Base-by-base conservation (phyloP, 2,113 vertebrate species). In the Scomber colias region DNA sequence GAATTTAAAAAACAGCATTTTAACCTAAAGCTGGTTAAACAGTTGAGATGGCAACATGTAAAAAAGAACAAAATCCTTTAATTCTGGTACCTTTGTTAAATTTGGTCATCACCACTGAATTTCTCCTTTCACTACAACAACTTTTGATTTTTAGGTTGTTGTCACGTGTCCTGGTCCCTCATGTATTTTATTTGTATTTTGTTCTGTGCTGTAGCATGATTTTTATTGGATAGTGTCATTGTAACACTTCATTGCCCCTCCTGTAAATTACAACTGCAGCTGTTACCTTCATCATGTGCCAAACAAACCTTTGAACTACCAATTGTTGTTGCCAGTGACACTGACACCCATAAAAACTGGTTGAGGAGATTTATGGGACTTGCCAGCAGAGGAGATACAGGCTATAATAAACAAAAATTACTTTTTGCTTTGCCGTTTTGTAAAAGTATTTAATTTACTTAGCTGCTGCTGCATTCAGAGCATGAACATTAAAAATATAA, bases 401-500 rank as follows among this genome's bases (percentile, higher is more conserved):
- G 50, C 57, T 46, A 16, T 40, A 40, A 40, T 17, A 7, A 55
- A 54, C 48, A 55, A 19, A 75, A 68, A 57, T n/a, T 14, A 69
- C 35, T 27, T 64, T 27, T 15, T 54, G 35, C 35, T 40, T 40
- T 8, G 7, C 35, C 2, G 7, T 40, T 40, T 8, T 40, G 35
- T 40, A 40, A 40, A 40, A 40, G 35, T 10, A 40, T 40, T 40
- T 50, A 11, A 53, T 16, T n/a, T 53, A 11, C 21, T 40, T 5
- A 3, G 27, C 10, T 15, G 66, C 46, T 66, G 75, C 75, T 59
- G 19, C 15, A 50, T 69, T 74, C n/a, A 51, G 16, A 72, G 16
- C 14, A 49, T 7, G 2, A 51, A 59, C 6, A 21, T 55, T 51
- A 50, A 53, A 51, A 45, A 69, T 19, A 54, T 30, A 72, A 73